Conservation (phyloP, 2,888 invertebrate species). For the Xestoiulus laeticollis region DNA sequence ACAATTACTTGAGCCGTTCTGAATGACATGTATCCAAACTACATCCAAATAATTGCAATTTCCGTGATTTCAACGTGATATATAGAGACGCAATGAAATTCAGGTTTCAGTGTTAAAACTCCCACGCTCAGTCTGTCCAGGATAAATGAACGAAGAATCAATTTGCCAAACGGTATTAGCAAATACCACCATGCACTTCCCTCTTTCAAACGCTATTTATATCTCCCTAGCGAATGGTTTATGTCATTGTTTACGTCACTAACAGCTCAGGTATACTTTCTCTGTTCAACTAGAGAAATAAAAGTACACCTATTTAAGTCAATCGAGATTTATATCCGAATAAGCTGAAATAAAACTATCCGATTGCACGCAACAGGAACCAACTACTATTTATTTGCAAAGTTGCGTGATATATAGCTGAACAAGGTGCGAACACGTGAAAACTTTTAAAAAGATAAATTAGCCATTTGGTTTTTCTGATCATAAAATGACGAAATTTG, state of each 20-base stretch:
- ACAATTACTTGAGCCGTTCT: neutral
- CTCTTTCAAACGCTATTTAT: neutral
- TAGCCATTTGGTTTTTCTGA: neutral
- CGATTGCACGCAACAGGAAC: constrained; percentile 15
- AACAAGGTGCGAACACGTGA: neutral
- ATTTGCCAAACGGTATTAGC: constrained; percentile 1
- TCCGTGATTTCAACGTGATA: neutral
- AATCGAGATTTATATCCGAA: neutral
- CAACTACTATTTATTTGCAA: neutral
- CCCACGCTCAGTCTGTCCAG: neutral
- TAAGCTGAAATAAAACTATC: neutral
- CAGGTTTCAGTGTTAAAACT: neutral
- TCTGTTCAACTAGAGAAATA: neutral
- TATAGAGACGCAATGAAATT: neutral
- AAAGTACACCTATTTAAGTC: constrained; percentile 13
- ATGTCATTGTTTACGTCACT: neutral
- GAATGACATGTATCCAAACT: neutral
- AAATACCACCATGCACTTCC: neutral
- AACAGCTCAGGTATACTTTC: constrained; percentile 6
- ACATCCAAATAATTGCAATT: neutral
- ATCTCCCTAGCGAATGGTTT: neutral
- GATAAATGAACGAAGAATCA: constrained; percentile 34
- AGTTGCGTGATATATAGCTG: neutral
- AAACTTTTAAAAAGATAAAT: neutral
- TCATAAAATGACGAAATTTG: neutral